Conservation (phyloP, 1,140 invertebrate species). For the Battus philenor region DNA sequence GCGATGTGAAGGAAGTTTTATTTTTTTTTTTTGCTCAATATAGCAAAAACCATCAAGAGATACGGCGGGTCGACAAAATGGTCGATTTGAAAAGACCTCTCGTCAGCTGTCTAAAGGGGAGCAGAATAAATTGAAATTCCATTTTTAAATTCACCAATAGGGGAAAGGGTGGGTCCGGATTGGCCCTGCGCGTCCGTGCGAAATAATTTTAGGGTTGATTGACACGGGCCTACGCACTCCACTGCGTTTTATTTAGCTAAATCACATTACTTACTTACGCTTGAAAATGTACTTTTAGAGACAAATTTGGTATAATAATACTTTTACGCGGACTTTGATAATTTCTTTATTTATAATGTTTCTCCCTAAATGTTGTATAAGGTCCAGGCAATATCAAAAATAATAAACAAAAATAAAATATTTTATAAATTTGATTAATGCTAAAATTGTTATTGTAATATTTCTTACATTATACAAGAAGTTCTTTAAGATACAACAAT, state of each 20-base stretch:
- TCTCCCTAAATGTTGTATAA: no score
- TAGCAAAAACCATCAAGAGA: no score
- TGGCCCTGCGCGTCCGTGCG: constrained; percentile 50
- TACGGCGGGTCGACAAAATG: neutral
- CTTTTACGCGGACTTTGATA: no score
- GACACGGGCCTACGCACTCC: constrained; percentile 31
- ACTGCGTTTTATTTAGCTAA: constrained; percentile 2
- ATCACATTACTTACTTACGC: neutral
- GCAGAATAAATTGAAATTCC: constrained; percentile 66
- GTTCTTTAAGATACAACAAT: no score
- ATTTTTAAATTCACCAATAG: constrained; percentile 70
- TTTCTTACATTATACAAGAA: no score
- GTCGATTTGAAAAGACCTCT: constrained; percentile 18
- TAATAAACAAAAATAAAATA: no score
- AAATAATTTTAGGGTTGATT: constrained; percentile 56
- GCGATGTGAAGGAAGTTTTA: no score
- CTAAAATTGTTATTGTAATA: no score
- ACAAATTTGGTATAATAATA: no score
- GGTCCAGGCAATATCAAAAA: no score
- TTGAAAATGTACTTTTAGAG: neutral
- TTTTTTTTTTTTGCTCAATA: neutral
- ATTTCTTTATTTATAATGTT: no score
- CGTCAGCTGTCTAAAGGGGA: constrained; percentile 51
- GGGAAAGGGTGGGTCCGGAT: constrained; percentile 55
- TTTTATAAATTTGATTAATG: no score